Conservation (phyloP, 2,797 vertebrate species). For the Microchirus variegatus region DNA sequence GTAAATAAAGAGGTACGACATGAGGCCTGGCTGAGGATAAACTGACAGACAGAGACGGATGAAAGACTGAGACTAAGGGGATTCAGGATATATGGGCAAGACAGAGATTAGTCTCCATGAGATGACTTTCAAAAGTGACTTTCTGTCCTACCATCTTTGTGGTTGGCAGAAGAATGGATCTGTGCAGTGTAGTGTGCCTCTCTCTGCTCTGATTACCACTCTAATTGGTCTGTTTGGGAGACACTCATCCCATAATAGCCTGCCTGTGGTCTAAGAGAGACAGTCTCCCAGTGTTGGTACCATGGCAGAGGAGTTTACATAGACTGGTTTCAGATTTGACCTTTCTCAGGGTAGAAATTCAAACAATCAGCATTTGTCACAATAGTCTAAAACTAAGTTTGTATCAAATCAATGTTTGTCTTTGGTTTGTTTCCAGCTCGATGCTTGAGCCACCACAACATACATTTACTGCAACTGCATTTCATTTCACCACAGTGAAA, state of each 20-base stretch:
- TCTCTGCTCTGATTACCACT: conserved; percentile 54
- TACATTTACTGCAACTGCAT: background rate
- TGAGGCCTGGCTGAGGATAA: background rate
- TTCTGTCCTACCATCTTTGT: conserved; percentile 57
- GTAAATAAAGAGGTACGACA: background rate
- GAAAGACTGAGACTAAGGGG: background rate
- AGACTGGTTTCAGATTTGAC: conserved; percentile 6
- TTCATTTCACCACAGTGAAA: background rate
- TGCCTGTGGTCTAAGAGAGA: conserved; percentile 62
- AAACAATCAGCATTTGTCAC: too few relatives aligned
- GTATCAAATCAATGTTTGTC: too few relatives aligned
- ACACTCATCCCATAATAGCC: conserved; percentile 70
- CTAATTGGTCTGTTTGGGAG: conserved; percentile 72
- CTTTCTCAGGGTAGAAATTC: too few relatives aligned
- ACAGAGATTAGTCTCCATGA: conserved; percentile 6
- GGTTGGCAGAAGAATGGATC: conserved; percentile 45
- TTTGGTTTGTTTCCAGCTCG: too few relatives aligned
- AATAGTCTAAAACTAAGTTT: too few relatives aligned
- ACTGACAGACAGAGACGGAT: background rate
- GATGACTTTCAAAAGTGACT: conserved; percentile 34
- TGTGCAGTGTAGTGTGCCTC: conserved; percentile 41
- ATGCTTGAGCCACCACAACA: too few relatives aligned
- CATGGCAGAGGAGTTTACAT: conserved; percentile 39
- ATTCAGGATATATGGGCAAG: conserved; percentile 17
- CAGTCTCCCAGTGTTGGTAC: conserved; percentile 36